These are phyloP conservation scores for Cololabis saira DNA, from an alignment of 2,113 vertebrate genomes.

Conservation along the genomic window DNA sequence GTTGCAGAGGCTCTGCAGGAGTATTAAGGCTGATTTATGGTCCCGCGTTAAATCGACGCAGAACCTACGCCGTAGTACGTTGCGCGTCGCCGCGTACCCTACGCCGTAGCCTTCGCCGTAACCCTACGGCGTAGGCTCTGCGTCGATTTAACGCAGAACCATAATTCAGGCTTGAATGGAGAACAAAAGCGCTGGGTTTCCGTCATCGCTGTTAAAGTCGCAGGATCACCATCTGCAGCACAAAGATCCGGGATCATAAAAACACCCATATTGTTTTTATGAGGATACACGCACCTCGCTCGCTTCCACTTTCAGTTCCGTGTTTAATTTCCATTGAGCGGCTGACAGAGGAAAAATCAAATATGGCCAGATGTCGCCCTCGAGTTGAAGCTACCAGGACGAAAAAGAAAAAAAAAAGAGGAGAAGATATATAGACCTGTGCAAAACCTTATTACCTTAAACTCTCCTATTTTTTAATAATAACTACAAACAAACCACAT, in stretches of 20 bases:
- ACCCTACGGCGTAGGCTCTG: no score
- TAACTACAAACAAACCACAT: slow-evolving; percentile 18
- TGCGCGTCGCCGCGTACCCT: no score
- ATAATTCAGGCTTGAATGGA: no score
- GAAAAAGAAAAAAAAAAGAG: background rate
- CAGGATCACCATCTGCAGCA: slow-evolving; percentile 8
- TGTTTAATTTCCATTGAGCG: slow-evolving; percentile 76
- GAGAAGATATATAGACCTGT: background rate
- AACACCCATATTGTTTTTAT: slow-evolving; percentile 3
- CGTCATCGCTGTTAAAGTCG: slow-evolving; percentile 13
- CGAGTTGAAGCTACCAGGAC: slow-evolving; percentile 36
- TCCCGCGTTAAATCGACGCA: no score
- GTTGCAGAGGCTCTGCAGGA: background rate
- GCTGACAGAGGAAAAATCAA: slow-evolving; percentile 27
- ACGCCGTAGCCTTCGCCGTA: no score
- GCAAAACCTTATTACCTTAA: slow-evolving; percentile 11
- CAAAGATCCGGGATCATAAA: slow-evolving; percentile 3
- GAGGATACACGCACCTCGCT: slow-evolving; percentile 68
- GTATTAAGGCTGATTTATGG: no score
- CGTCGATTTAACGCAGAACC: no score
- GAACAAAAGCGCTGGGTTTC: slow-evolving; percentile 11
- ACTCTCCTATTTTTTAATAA: slow-evolving; percentile 16
- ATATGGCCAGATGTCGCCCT: slow-evolving; percentile 38
- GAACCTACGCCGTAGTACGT: no score
- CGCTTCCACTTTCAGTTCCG: slow-evolving; percentile 69